Base-by-base conservation (phyloP, 2,113 vertebrate species). In the Eulemur rufifrons region DNA sequence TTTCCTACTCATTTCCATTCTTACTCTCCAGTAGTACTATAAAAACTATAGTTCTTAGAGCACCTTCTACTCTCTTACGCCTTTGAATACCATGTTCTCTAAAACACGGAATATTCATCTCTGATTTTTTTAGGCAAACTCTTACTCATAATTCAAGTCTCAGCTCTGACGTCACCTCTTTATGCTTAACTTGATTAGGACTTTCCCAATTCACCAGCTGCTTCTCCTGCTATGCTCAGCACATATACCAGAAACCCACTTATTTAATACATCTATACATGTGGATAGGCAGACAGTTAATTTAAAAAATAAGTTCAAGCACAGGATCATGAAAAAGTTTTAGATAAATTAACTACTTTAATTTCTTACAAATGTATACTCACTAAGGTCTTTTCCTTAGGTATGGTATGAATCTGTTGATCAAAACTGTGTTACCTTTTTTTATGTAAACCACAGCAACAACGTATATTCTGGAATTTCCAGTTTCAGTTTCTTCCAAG, bases 261-360 rank as follows among this genome's bases (percentile, higher is more conserved):
- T 50, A 90, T 21, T 42, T 71, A 69, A 68, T 85, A 89, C 64
- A 78, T 71, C 42, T 74, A 42, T 68, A 77, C 17, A 76, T n/a
- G 32, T 23, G 50, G 50, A 78, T 17, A 80, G 68, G 37, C 8
- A 74, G 54, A 68, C 18, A 69, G 52, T 89, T 69, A 78, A 89
- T 85, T 93, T 77, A 66, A 81, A 86, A 74, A 74, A 39, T 56
- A 94, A 90, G 42, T 76, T 32, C 13, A 94, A 94, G 15, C 8
- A 66, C 0, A 63, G 39, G 54, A 50, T n/a, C 23, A 83, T 63
- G 13, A 83, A 77, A 56, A 83, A 18, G 21, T 68, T 82, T 87
- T 54, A 77, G 29, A 45, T 34, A 91, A 2, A 83, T 76, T 86
- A 91, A 81, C 21, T 85, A 56, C 37, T 64, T 83, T 64, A 83